Conservation (phyloP, 2,888 invertebrate genomes). For the Lepidochitona cinerea region DNA sequence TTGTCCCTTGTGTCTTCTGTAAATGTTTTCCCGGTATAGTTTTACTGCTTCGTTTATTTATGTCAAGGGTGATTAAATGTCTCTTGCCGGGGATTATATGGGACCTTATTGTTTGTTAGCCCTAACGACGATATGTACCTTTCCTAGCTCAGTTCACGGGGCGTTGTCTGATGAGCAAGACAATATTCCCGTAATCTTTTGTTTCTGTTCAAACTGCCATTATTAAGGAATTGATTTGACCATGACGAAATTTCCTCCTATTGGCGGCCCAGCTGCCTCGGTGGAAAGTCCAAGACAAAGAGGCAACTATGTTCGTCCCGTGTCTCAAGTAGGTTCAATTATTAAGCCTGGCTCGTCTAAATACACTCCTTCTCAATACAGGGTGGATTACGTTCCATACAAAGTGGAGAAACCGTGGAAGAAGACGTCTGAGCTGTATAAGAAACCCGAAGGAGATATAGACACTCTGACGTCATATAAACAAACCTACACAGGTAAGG, state of each 20-base stretch:
- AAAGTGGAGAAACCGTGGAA: slow-evolving; percentile 56
- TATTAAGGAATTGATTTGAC: neutral
- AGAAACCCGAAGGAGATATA: slow-evolving; percentile 61
- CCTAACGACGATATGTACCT: too few relatives aligned
- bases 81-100: neutral
- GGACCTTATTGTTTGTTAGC: neutral
- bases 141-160: too few relatives aligned
- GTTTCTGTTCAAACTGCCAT: neutral
- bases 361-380: slow-evolving; percentile 32
- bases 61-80: neutral
- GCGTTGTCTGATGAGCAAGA: neutral
- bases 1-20: neutral
- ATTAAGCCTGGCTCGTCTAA: neutral
- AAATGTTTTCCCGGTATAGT: neutral
- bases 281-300: neutral
- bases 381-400: slow-evolving; percentile 64
- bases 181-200: neutral
- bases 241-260: slow-evolving; percentile 1
- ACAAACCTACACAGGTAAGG: slow-evolving; percentile 65
- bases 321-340: neutral
- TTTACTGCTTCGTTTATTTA: neutral
- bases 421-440: slow-evolving; percentile 57
- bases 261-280: neutral
- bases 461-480: slow-evolving; percentile 65
- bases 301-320: neutral